Evolutionary conservation across 2,888 invertebrate genomes (phyloP).

Genomic region (Cyrtodaria siliqua): DNA sequence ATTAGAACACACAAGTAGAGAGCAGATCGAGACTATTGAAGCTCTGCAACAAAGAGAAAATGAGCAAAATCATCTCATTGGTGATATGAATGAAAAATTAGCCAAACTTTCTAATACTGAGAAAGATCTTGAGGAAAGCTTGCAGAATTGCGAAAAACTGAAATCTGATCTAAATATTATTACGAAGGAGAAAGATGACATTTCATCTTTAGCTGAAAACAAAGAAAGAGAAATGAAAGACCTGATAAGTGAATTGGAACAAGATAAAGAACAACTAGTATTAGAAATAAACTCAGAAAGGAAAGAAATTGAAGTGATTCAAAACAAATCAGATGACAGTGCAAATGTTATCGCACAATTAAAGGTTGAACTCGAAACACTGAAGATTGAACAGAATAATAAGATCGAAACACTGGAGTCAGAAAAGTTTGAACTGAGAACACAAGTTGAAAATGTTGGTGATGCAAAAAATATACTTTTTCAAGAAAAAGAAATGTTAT

Average conservation of each 20-base stretch:
- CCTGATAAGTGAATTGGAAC: conserved; percentile 13
- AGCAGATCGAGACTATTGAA: neutral
- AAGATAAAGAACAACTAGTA: conserved; percentile 37
- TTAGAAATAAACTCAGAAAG: conserved; percentile 7
- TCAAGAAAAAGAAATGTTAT: neutral
- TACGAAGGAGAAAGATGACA: conserved; percentile 10
- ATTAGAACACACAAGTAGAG: conserved; percentile 20
- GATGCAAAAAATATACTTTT: neutral
- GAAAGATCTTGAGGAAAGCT: neutral
- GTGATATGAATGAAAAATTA: conserved; percentile 21
- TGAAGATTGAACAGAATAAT: conserved; percentile 6
- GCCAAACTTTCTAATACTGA: neutral
- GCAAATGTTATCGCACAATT: neutral
- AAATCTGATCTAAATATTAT: conserved; percentile 13
- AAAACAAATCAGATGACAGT: neutral
- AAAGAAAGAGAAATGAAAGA: conserved; percentile 18
- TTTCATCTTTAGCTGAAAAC: conserved; percentile 14
- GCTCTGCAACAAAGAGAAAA: neutral
- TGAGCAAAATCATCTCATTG: neutral
- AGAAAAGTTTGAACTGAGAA: neutral
- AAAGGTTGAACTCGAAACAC: neutral
- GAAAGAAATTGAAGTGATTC: neutral
- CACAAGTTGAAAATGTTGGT: neutral
- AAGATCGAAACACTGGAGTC: neutral
- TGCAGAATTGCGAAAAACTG: neutral